Evolutionary conservation across 2,797 vertebrate species (phyloP), one percentile per base, ranked within the genome.

Genomic region (Clarias pachynema): DNA sequence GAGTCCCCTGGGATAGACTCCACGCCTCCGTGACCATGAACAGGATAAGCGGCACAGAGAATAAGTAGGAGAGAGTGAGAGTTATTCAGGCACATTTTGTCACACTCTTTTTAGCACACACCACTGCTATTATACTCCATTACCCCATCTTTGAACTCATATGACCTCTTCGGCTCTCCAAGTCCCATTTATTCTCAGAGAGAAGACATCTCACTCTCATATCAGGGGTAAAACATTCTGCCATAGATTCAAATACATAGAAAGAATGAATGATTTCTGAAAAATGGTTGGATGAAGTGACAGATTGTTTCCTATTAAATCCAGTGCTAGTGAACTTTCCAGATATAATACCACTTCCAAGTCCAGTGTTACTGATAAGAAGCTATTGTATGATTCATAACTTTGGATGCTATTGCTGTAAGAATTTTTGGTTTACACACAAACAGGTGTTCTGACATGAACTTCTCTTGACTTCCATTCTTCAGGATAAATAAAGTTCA

Each of bases 151-250:
- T 68, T 85, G 79, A 81, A 70, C 77, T 81, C 85, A 79, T 10
- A 60, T 87, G 75, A 82, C 82, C 85, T 79, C 68, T 79, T 31
- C 14, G 40, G 57, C 57, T 79, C 15, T 87, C 84, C 82, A 68
- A 34, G 65, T 79, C 83, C 56, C 75, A 79, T 75, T 37, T n/a
- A 7, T 60, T 83, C 57, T 63, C 66, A 34, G 44, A 60, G 60
- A 53, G 82, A 77, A 26, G 22, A 85, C 87, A 79, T 89, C 37
- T 56, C 40, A 68, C 65, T 72, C 40, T 65, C 59, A 75, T 14
- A 49, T 82, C n/a, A 79, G 56, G 15, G 12, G n/a, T 83, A 59
- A 85, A 79, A 85, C 72, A 79, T 20, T 2, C 31, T 63, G 16
- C 81, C 57, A 79, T 65, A 8, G 29, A 59, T 63, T 78, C 18